These are phyloP conservation scores for Pyralis farinalis DNA, from an alignment of 2,888 invertebrate species.

Conservation along the genomic window DNA sequence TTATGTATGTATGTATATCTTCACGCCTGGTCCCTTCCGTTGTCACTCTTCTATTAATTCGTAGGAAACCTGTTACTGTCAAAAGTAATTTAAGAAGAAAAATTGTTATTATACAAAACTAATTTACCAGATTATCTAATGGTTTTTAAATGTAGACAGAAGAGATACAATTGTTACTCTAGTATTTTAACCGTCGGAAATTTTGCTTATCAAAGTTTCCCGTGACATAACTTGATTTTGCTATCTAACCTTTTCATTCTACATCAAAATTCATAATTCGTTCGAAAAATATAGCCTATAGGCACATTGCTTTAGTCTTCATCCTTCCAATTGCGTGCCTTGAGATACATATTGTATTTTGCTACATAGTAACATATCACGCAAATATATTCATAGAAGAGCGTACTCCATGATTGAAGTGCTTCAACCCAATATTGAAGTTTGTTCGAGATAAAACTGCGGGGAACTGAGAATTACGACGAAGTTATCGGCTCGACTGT, in stretches of 20 bases:
- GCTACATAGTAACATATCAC: slow-evolving; percentile 7
- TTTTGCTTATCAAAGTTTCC: background rate
- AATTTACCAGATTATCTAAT: too few species aligned
- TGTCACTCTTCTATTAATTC: too few species aligned
- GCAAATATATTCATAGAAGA: slow-evolving; percentile 23
- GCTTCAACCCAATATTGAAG: slow-evolving; percentile 19
- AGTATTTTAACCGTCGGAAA: background rate
- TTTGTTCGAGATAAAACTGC: slow-evolving; percentile 17
- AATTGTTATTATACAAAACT: too few species aligned
- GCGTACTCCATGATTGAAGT: slow-evolving; percentile 21
- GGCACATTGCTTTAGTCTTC: background rate
- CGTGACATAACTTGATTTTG: background rate
- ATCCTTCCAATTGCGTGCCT: background rate
- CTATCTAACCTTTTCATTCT: background rate
- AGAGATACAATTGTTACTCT: too few species aligned
- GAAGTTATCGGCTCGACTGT: background rate
- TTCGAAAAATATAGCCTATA: background rate
- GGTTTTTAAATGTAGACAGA: too few species aligned
- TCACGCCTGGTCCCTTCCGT: too few species aligned
- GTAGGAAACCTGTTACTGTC: too few species aligned
- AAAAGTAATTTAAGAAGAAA: too few species aligned
- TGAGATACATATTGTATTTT: slow-evolving; percentile 2
- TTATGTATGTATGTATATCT: too few species aligned
- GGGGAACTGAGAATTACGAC: slow-evolving; percentile 4
- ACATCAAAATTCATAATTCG: slow-evolving; percentile 7